Conservation (phyloP, 2,113 vertebrate genomes). For the Carassius gibelio region DNA sequence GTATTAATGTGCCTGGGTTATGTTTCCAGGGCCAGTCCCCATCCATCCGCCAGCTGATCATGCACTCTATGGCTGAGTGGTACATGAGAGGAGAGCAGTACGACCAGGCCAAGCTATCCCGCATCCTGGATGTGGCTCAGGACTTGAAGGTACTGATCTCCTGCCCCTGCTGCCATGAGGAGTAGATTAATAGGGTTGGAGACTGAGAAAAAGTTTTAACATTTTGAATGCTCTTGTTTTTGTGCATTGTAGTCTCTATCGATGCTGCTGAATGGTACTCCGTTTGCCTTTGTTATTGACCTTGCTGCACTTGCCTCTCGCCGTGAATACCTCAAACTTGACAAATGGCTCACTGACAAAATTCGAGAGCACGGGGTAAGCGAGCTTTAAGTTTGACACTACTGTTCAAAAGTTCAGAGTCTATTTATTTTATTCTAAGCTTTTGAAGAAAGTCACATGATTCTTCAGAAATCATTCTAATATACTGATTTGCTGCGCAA, state of each 20-base stretch:
- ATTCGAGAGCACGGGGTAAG: constrained; percentile 98
- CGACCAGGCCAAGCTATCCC: constrained; percentile 95
- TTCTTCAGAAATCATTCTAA: not conserved
- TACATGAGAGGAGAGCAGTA: constrained; percentile 99
- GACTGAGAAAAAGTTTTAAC: not conserved
- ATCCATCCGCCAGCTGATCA: constrained; percentile 97
- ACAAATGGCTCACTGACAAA: constrained; percentile 99
- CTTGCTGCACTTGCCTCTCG: constrained; percentile 99
- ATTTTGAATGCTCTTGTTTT: constrained; percentile 28
- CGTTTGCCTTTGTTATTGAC: constrained; percentile 99
- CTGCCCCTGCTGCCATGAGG: not conserved
- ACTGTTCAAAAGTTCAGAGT: not conserved
- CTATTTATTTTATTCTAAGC: too few species aligned
- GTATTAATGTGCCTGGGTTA: not conserved
- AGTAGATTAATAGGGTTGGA: not conserved
- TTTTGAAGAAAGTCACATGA: not conserved
- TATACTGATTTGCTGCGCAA: not conserved
- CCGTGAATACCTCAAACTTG: constrained; percentile 99
- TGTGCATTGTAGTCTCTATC: constrained; percentile 87
- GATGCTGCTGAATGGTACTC: constrained; percentile 99
- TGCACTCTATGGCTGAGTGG: constrained; percentile 99
- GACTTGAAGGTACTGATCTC: constrained; percentile 91
- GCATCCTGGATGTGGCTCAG: constrained; percentile 98
- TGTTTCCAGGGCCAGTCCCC: constrained; percentile 91
- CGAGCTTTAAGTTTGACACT: not conserved